Evolutionary conservation across 2,113 vertebrate genomes (phyloP), one percentile per base, ranked within the genome.

Genomic region (Gnathonemus longibarbis): DNA sequence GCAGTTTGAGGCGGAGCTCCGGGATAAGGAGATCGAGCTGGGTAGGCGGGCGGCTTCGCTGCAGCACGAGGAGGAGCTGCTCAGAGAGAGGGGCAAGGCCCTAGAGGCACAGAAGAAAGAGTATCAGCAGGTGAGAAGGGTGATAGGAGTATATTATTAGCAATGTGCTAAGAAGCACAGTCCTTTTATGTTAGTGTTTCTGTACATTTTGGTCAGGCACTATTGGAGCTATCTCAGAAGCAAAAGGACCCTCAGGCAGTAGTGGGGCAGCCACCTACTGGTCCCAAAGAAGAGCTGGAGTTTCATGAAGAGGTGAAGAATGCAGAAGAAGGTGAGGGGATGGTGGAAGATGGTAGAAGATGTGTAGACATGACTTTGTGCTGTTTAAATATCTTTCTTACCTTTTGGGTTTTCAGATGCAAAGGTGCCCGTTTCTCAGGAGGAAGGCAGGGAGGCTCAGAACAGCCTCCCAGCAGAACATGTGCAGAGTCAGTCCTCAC

Each of bases 21-120:
- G 91, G 0, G 96, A 96, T 90, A 96, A 96, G 88, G 97, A 98
- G 93, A 94, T 95, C 3, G 96, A 98, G 93, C 95, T 98, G 8
- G 96, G 95, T 35, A 95, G 95, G 89, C 95, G 94, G 92, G 96
- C 95, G 0, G 96, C 95, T 91, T 94, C 94, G 9, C 96, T 98
- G 46, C 96, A 89, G 48, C 95, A 95, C 91, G 97, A 98, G 92
- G 97, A 97, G 15, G 96, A 98, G 89, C 94, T 97, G 42, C 95
- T 98, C 24, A 96, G 93, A 53, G 96, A 97, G 91, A 91, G 97
- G 70, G 97, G 97, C 91, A 97, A 96, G 91, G 97, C 97, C 31
- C 94, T 98, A 88, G 96, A 98, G 92, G 97, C 96, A 15, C 97
- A 98, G 94, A 97, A 96, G 94, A 96, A 93, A 56, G 98, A 98